Percentiles rank a stretch among this genome's conserved stretches.
Conservation (phyloP, 2,888 invertebrate genomes). For the Dastarcus helophoroides region DNA sequence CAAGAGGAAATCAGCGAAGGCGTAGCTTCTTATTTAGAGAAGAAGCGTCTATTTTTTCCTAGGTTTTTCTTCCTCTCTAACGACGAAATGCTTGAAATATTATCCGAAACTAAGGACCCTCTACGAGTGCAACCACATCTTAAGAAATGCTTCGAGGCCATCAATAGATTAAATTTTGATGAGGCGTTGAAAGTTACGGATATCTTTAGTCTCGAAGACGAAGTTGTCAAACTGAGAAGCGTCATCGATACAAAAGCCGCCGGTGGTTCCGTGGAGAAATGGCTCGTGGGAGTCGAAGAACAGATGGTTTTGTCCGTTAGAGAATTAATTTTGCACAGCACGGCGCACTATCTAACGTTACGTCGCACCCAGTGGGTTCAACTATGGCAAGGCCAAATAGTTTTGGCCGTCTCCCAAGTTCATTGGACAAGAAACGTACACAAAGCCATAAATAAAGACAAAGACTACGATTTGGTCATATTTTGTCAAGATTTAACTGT, state of each 20-base stretch:
- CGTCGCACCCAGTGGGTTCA: slow-evolving; percentile 56
- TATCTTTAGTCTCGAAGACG: slow-evolving; percentile 68
- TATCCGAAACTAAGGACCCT: slow-evolving; percentile 82
- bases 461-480: slow-evolving; percentile 36
- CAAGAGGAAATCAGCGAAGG: slow-evolving; percentile 75
- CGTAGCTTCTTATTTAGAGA: slow-evolving; percentile 71
- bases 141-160: slow-evolving; percentile 82
- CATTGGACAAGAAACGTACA: slow-evolving; percentile 76
- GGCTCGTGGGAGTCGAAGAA: slow-evolving; percentile 73
- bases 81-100: slow-evolving; percentile 80
- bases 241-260: slow-evolving; percentile 57
- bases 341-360: slow-evolving; percentile 48
- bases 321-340: slow-evolving; percentile 55
- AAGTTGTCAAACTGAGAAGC: slow-evolving; percentile 53
- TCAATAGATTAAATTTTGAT: slow-evolving; percentile 63
- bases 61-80: slow-evolving; percentile 86
- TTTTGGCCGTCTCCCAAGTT: slow-evolving; percentile 66
- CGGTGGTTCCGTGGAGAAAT: slow-evolving; percentile 75
- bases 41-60: slow-evolving; percentile 71
- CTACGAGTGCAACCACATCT: slow-evolving; percentile 74
- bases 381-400: slow-evolving; percentile 47
- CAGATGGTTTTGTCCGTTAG: slow-evolving; percentile 65
- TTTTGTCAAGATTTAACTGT: slow-evolving; percentile 45
- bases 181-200: slow-evolving; percentile 57
- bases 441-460: slow-evolving; percentile 48